Percentiles rank a stretch among this genome's conserved stretches.
phyloP scores from a whole-genome alignment of 2,113 vertebrate genomes.

The Ailuropoda melanoleuca region DNA sequence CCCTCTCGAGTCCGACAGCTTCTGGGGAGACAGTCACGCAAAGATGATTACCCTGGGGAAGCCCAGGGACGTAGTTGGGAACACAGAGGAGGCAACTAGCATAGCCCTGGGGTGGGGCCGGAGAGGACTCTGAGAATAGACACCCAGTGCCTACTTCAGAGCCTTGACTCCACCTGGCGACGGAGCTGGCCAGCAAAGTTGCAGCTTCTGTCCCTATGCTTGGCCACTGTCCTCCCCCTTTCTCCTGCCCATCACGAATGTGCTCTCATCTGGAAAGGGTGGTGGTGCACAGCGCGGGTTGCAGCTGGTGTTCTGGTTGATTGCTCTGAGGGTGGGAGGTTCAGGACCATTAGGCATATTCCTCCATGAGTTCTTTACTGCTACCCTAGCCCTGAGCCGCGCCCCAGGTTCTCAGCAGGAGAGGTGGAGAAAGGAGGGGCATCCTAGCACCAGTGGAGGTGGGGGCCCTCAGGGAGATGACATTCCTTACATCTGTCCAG shows the following conservation, averaged over 20 bases:
- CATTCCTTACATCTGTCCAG: background rate
- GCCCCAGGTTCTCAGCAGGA: too few relatives aligned
- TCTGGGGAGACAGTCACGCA: background rate
- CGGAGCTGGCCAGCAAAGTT: background rate
- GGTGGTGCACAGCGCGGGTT: accelerated
- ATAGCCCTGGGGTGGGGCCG: background rate
- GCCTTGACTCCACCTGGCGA: background rate
- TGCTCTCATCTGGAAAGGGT: background rate
- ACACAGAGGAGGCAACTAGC: background rate
- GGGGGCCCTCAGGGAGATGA: background rate
- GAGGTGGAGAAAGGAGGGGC: too few relatives aligned
- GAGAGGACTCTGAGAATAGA: background rate
- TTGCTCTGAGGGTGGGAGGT: background rate
- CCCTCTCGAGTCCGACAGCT: background rate
- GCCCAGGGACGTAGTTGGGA: background rate
- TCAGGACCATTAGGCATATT: background rate
- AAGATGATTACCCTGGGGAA: background rate
- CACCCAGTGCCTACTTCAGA: background rate
- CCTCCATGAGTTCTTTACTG: background rate
- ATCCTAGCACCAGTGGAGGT: accelerated
- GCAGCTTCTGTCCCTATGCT: background rate
- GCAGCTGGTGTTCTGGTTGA: background rate
- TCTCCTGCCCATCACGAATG: background rate
- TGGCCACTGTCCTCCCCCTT: background rate
- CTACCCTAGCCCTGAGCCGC: accelerated